phyloP scores from a whole-genome alignment of 2,113 vertebrate genomes.

The Catharus fuscescens region DNA sequence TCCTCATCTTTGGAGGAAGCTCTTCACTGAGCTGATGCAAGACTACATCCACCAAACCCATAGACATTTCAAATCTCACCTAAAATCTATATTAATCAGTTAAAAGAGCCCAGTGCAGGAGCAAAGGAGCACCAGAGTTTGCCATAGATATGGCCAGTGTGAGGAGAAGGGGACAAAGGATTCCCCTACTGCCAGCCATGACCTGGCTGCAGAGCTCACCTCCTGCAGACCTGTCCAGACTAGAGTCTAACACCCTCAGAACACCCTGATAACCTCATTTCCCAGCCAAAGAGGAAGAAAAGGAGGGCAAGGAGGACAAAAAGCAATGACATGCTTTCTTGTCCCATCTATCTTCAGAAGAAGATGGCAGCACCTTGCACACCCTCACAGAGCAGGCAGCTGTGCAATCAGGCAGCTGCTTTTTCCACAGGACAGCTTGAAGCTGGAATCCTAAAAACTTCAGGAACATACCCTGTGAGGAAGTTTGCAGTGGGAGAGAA shows the following conservation, averaged over 20 bases:
- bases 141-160: background rate
- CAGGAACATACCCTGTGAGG: background rate
- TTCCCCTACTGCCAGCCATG: background rate
- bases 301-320: background rate
- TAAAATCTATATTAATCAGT: background rate
- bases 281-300: background rate
- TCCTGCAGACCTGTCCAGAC: background rate
- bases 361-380: background rate
- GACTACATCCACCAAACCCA: rapidly evolving
- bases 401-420: background rate
- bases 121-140: background rate
- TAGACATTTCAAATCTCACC: background rate
- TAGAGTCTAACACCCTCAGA: background rate
- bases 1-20: background rate
- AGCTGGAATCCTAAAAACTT: background rate
- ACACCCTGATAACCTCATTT: background rate
- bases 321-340: background rate
- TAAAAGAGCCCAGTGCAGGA: background rate
- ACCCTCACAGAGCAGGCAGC: background rate
- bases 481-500: background rate
- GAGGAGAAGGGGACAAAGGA: background rate
- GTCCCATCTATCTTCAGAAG: background rate
- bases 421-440: background rate
- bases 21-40: background rate
- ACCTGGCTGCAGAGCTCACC: background rate